These are phyloP conservation scores for Raphicerus campestris DNA, from an alignment of 2,113 vertebrate genomes.

Conservation along the genomic window DNA sequence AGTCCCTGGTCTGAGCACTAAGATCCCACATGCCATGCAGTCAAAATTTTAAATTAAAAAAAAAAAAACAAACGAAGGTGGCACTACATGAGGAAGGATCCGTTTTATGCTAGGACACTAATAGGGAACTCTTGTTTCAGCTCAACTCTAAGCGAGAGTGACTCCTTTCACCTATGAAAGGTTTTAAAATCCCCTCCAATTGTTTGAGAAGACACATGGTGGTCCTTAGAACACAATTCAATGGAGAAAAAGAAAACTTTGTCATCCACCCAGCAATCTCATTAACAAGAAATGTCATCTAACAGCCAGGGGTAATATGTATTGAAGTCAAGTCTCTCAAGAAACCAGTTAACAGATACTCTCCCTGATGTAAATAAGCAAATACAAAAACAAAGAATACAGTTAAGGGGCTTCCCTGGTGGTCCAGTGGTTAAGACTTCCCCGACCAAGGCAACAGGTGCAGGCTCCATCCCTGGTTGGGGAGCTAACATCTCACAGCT, in stretches of 20 bases:
- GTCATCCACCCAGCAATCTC: neutral
- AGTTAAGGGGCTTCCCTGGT: neutral
- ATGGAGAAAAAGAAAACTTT: neutral
- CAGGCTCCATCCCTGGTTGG: neutral
- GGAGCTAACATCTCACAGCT: neutral
- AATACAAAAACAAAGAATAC: neutral
- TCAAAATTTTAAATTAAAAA: neutral
- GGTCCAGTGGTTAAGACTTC: neutral
- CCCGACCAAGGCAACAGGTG: neutral
- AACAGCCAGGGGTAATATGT: neutral
- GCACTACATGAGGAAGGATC: neutral
- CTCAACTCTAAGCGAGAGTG: neutral
- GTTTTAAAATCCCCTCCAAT: neutral
- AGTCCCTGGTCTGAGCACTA: neutral
- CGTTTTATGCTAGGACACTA: neutral
- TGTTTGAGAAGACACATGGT: neutral
- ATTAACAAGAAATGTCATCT: neutral
- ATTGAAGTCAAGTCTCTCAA: conserved; percentile 6
- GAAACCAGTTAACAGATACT: neutral
- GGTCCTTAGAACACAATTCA: neutral
- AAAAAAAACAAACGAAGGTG: neutral
- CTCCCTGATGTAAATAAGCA: neutral
- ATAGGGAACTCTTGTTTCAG: neutral
- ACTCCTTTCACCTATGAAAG: neutral
- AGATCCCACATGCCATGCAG: neutral